Evolutionary conservation across 2,797 vertebrate genomes (phyloP).

Genomic region (Enteromius trimaculatus): DNA sequence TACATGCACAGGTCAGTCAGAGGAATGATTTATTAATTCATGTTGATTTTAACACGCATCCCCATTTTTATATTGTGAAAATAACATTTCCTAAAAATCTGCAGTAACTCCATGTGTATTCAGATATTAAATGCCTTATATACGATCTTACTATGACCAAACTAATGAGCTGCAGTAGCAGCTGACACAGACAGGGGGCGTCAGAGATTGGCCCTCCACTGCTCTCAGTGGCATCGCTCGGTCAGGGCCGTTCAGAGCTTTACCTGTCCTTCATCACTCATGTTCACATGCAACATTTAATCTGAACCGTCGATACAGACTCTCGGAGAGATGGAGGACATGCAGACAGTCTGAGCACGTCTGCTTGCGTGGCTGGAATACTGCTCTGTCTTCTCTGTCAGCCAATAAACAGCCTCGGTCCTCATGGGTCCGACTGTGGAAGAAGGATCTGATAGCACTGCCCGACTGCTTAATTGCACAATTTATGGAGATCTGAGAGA

Average conservation of each 20-base stretch:
- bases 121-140: no score
- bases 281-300: background rate
- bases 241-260: background rate
- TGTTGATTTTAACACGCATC: background rate
- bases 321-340: conserved; percentile 28
- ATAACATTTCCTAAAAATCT: background rate
- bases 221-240: background rate
- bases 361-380: background rate
- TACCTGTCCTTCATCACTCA: background rate
- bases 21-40: background rate
- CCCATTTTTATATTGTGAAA: background rate
- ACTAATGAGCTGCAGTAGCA: background rate
- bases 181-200: conserved; percentile 23
- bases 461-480: conserved; percentile 34
- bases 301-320: background rate
- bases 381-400: conserved; percentile 29
- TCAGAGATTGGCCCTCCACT: background rate
- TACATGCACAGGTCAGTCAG: no score
- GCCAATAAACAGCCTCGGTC: conserved; percentile 41
- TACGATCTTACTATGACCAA: background rate
- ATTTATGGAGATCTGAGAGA: conserved; percentile 28
- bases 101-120: background rate
- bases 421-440: conserved; percentile 28
- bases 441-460: conserved; percentile 35
- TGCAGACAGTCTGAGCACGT: conserved; percentile 38